Evolutionary conservation across 2,888 invertebrate species (phyloP), one percentile per base, ranked within the genome.

Genomic region (Nasonia oneida): DNA sequence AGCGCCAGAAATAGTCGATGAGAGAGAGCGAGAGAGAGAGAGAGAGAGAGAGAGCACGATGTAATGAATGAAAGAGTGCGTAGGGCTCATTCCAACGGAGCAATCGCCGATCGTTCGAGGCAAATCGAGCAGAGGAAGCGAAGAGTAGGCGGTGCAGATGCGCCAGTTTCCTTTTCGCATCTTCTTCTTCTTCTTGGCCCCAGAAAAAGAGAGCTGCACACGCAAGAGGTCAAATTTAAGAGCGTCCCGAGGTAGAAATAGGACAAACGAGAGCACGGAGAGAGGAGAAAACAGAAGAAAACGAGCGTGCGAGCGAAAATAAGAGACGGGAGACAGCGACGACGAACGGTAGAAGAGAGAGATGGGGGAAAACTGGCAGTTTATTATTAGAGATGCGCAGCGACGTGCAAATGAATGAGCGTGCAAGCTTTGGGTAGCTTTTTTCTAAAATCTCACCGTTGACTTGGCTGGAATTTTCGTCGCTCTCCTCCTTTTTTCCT

Each of bases 381-480:
- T 76, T 83, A 83, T 83, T 83, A 83, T 83, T 83, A 83, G 83
- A 83, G 53, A 70, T 70, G 37, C 70, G 70, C 53, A 70, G 67
- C 76, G 70, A 77, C 50, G 67, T 77, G 70, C 70, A 83, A 83
- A 67, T 70, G 76, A 82, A 67, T 47, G 64, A 67, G 79, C 29
- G 50, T 14, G 39, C 33, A 15, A 57, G 57, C 18, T 18, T 0
- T n/a, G 53, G 70, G 70, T 23, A 37, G 71, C 53, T n/a, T 33
- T 37, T 75, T 64, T 81, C 67, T 61, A 29, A 33, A 71, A 75
- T 47, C 29, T 12, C 23, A 1, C 53, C 47, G 73, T 73, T 37
- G 23, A 37, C 29, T 29, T 47, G 39, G 50, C 73, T 57, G 73
- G 81, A 81, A 70, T 37, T 29, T 67, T 67, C 33, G 15, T 15